Conservation (phyloP, 2,797 vertebrate genomes). For the Phataginus tetradactyla region DNA sequence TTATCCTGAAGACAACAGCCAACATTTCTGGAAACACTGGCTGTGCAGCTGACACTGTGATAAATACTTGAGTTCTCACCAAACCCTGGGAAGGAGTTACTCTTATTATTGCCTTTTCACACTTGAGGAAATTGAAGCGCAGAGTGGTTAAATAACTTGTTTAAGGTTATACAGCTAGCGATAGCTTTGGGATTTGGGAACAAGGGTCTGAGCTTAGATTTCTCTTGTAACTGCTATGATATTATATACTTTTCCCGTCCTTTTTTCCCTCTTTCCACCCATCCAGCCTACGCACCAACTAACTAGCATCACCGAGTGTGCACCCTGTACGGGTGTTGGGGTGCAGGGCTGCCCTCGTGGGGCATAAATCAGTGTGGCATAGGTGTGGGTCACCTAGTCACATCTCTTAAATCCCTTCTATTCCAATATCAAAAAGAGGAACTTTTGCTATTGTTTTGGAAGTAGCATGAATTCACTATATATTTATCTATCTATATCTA, state of each 20-base stretch:
- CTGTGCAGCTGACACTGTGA: background rate
- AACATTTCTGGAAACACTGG: background rate
- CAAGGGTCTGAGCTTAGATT: background rate
- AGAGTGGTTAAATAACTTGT: background rate
- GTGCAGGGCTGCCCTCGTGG: rapidly evolving
- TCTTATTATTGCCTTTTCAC: background rate
- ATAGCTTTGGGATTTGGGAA: background rate
- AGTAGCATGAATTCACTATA: background rate
- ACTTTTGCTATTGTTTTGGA: background rate
- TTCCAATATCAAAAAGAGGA: background rate
- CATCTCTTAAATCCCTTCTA: background rate
- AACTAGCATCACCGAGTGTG: background rate
- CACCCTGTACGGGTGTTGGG: background rate
- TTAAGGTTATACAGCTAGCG: background rate
- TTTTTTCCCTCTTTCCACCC: background rate
- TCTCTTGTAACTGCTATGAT: background rate
- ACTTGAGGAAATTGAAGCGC: background rate
- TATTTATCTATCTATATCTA: too few relatives aligned
- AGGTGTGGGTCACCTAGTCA: background rate
- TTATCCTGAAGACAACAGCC: background rate
- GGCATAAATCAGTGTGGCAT: background rate
- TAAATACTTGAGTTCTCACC: background rate
- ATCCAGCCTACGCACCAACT: background rate
- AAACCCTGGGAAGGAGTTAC: background rate
- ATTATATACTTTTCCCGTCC: background rate